Base-by-base conservation (phyloP, 2,113 vertebrate species). In the Antigone vipio region DNA sequence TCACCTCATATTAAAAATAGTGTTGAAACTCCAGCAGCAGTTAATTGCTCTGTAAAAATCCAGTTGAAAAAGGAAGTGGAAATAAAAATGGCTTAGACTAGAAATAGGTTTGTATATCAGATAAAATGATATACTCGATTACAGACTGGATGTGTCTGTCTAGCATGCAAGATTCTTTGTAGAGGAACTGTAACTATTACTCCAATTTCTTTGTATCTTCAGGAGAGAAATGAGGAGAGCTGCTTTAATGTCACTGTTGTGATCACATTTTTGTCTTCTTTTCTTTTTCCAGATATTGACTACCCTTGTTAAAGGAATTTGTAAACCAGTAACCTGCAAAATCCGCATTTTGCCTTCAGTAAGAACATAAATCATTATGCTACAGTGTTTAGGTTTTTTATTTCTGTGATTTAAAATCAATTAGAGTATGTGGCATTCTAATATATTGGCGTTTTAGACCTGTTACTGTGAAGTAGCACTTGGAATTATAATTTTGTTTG, bases 291-390 rank as follows among this genome's bases (percentile, higher is more conserved):
- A 99, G 99, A 99, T 99, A 95, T 86, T 99, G 40, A 98, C 93
- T 64, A 99, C 98, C 11, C 98, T 99, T 12, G 99, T 99, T 85
- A 96, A 97, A 62, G 99, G 99, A 35, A 96, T 99, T 12, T 97
- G 97, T 49, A 98, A 98, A 86, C 99, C 99, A 19, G 98, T 99
- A 85, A 99, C 99, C 13, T 99, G 99, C 96, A 99, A 99, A 98
- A 99, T 99, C 91, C 97, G 99, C 73, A 99, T 99, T 89, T 98
- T 99, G 42, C 98, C 99, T 5, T 98, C 99, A 71, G 99, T 99
- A 97, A 99, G 98, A 90, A 44, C 42, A 22, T 64, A 27, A 62
- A 55, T 69, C 19, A 1, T 72, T 84, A 32, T 26, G 16, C 49
- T 86, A 12, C 87, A 79, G 3, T 64, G 34, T 68, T 91, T 35